Conservation (phyloP, 2,888 invertebrate species). For the Tryphoninae sp. region DNA sequence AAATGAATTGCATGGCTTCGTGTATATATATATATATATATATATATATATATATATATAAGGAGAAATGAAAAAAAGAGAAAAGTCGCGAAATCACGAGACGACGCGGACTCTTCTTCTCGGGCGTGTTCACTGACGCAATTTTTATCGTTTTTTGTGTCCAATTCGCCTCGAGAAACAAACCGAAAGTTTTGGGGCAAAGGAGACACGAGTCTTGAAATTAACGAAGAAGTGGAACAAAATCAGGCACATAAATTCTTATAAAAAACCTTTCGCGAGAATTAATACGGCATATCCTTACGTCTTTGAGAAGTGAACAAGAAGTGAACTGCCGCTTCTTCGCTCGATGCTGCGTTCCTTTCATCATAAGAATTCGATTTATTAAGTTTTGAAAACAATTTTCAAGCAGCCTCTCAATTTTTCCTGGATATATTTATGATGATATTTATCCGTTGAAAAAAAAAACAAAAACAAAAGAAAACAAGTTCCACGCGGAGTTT, state of each 20-base stretch:
- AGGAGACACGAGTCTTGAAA: not conserved
- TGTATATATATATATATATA: not conserved
- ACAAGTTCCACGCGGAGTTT: constrained; percentile 2
- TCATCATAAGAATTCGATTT: not conserved
- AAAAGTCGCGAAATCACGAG: constrained; percentile 21
- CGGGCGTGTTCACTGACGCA: constrained; percentile 25
- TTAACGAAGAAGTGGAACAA: constrained; percentile 16
- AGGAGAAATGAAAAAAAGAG: constrained; percentile 7
- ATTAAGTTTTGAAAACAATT: not conserved
- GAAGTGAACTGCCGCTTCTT: not conserved
- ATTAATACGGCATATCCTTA: not conserved
- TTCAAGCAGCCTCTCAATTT: not conserved
- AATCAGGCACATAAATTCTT: constrained; percentile 8
- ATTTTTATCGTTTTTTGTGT: constrained; percentile 21
- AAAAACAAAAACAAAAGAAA: not conserved
- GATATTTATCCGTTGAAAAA: not conserved
- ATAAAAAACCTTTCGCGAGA: not conserved
- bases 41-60: constrained; percentile 15
- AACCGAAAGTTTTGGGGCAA: constrained; percentile 20
- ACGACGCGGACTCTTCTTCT: constrained; percentile 17
- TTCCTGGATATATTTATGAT: not conserved
- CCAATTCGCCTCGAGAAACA: constrained; percentile 5
- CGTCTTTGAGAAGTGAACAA: not conserved
- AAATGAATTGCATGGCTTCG: constrained; percentile 16
- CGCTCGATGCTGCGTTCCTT: not conserved